Conservation (phyloP, 2,888 invertebrate genomes). For the Morpho achilles region DNA sequence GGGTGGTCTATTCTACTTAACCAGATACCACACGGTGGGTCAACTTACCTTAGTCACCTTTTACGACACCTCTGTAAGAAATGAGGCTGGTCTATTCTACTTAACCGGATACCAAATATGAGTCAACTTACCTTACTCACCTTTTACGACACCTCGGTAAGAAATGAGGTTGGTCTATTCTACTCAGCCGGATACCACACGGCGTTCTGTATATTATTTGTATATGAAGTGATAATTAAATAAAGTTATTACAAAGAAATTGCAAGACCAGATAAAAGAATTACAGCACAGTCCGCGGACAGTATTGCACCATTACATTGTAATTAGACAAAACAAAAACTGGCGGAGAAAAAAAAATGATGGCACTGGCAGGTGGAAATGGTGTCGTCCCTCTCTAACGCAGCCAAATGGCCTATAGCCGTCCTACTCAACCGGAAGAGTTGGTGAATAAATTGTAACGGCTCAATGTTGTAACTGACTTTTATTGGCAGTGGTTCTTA, state of each 20-base stretch:
- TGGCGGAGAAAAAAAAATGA: slow-evolving; percentile 44
- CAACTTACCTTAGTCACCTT: no score
- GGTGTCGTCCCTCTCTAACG: slow-evolving; percentile 38
- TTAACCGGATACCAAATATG: no score
- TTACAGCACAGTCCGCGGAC: slow-evolving; percentile 28
- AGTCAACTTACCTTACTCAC: no score
- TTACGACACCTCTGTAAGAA: no score
- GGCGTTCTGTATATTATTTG: no score
- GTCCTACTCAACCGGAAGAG: slow-evolving; percentile 60
- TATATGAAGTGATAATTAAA: no score
- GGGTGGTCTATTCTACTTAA: no score
- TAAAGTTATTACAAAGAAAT: slow-evolving; percentile 17
- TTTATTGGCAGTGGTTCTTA: slow-evolving; percentile 37
- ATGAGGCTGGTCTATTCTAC: no score
- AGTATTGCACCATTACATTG: slow-evolving; percentile 61
- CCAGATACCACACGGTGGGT: no score
- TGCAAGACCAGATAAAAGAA: slow-evolving; percentile 19
- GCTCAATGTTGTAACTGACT: slow-evolving; percentile 72
- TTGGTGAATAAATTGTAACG: slow-evolving; percentile 70
- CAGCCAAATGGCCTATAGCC: slow-evolving; percentile 19
- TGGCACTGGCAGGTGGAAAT: slow-evolving; percentile 61
- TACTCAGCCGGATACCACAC: no score
- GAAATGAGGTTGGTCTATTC: no score
- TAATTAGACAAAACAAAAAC: slow-evolving; percentile 52
- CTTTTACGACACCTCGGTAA: no score